phyloP scores from a whole-genome alignment of 1,140 invertebrate genomes.

The Drosophila mojavensis region DNA sequence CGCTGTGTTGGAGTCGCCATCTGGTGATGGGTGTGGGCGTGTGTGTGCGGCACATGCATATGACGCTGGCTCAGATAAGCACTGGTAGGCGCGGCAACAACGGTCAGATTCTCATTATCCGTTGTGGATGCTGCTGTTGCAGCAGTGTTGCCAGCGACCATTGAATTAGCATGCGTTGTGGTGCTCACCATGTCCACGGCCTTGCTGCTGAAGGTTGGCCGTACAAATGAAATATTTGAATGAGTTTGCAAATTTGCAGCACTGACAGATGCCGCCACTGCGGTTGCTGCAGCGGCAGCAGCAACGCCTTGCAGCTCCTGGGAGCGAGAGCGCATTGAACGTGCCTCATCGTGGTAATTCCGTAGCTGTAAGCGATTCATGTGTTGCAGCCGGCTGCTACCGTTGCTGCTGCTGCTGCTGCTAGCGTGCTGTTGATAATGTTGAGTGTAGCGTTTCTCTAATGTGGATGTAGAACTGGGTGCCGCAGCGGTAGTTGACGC shows the following conservation, averaged over 20 bases:
- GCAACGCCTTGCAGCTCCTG: slow-evolving; percentile 55
- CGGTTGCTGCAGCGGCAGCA: slow-evolving; percentile 8
- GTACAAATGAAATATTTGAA: slow-evolving; percentile 75
- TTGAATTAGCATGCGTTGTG: slow-evolving; percentile 58
- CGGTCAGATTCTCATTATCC: slow-evolving; percentile 40
- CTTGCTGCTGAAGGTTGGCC: slow-evolving; percentile 73
- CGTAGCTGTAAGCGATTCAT: slow-evolving; percentile 65
- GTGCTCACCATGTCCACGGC: slow-evolving; percentile 75
- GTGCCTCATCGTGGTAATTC: slow-evolving; percentile 65
- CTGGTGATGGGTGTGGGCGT: slow-evolving; percentile 55
- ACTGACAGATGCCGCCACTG: slow-evolving; percentile 11
- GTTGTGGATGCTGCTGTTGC: slow-evolving; percentile 13
- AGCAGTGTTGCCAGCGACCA: slow-evolving; percentile 14
- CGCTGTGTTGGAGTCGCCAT: slow-evolving; percentile 24
- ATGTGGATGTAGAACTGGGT: slow-evolving; percentile 51
- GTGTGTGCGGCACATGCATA: slow-evolving; percentile 36
- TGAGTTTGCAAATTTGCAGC: slow-evolving; percentile 41
- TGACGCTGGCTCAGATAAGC: slow-evolving; percentile 49
- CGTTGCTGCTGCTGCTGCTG: slow-evolving; percentile 20
- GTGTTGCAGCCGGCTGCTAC: slow-evolving; percentile 43
- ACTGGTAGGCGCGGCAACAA: slow-evolving; percentile 28
- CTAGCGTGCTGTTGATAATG: slow-evolving; percentile 47
- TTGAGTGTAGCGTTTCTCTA: slow-evolving; percentile 56
- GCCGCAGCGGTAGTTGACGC: slow-evolving; percentile 19
- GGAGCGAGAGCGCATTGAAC: slow-evolving; percentile 60